phyloP scores from a whole-genome alignment of 2,888 invertebrate species.

The Caenorhabditis afra region DNA sequence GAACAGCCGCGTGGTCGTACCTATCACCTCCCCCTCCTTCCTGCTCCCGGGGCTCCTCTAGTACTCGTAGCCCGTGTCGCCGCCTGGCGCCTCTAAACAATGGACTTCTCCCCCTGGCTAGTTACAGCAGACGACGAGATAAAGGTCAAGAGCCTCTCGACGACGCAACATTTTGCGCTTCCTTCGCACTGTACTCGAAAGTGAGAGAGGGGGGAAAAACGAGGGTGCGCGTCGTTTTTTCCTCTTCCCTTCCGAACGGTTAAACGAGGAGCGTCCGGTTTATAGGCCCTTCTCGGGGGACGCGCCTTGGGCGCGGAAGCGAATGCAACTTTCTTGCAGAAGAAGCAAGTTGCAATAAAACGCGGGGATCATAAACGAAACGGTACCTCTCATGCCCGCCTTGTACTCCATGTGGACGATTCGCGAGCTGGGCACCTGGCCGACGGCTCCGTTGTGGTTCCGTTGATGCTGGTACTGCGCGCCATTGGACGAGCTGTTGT shows the following conservation, averaged over 20 bases:
- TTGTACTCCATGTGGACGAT: slow-evolving; percentile 15
- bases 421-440: background rate
- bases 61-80: slow-evolving; percentile 9
- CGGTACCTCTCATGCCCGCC: slow-evolving; percentile 43
- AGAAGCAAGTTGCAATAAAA: slow-evolving; percentile 1
- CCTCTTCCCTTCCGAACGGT: slow-evolving; percentile 20
- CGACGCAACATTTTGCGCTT: slow-evolving; percentile 41
- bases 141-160: slow-evolving; percentile 57
- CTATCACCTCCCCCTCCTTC: slow-evolving; percentile 24
- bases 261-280: slow-evolving; percentile 30
- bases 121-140: slow-evolving; percentile 46
- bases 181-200: slow-evolving; percentile 52
- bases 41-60: background rate
- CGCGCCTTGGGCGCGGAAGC: slow-evolving; percentile 3
- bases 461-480: slow-evolving; percentile 2
- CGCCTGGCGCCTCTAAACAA: slow-evolving; percentile 32
- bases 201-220: background rate
- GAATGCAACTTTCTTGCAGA: background rate
- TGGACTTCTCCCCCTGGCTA: slow-evolving; percentile 3
- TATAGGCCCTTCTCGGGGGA: slow-evolving; percentile 15
- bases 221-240: background rate
- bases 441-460: background rate
- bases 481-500: background rate
- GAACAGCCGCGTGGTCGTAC: slow-evolving; percentile 53
- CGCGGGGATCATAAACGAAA: background rate